Percentiles rank a stretch among this genome's conserved stretches.
These are phyloP conservation scores for Mesitornis unicolor DNA, from an alignment of 2,113 vertebrate genomes.

Conservation along the genomic window DNA sequence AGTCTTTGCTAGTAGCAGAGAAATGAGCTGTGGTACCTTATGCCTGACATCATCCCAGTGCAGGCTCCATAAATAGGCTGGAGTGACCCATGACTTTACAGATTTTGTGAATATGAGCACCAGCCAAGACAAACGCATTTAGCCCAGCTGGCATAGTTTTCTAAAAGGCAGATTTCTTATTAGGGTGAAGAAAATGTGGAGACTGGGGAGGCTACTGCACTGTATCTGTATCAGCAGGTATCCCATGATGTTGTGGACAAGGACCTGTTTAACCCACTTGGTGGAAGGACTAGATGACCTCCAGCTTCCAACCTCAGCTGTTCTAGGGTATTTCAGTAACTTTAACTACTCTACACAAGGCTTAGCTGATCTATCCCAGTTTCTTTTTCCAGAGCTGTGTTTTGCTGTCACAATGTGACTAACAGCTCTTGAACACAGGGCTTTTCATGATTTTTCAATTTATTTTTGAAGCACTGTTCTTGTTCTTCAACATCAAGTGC, in stretches of 20 bases:
- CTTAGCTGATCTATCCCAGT: not conserved
- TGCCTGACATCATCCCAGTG: not conserved
- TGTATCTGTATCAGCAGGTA: not conserved
- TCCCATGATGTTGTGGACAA: not conserved
- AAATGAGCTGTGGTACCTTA: not conserved
- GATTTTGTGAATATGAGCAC: not conserved
- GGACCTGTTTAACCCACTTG: not conserved
- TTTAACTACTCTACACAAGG: not conserved
- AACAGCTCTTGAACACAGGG: not conserved
- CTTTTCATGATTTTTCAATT: not conserved
- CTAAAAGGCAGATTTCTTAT: slow-evolving; percentile 14
- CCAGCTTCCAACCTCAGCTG: not conserved
- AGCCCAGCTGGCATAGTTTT: not conserved
- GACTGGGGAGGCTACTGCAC: not conserved
- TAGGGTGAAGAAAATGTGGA: not conserved
- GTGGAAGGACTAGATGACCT: not conserved
- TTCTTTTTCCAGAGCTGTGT: not conserved
- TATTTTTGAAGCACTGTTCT: not conserved
- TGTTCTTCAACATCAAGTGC: not conserved
- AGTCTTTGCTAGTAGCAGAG: not conserved
- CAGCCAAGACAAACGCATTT: not conserved
- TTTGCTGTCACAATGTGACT: not conserved
- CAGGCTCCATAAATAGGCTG: not conserved
- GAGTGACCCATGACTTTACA: not conserved
- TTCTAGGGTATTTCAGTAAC: not conserved